phyloP scores from a whole-genome alignment of 64 coral and sea anemone genomes.

The Stylophora pistillata region DNA sequence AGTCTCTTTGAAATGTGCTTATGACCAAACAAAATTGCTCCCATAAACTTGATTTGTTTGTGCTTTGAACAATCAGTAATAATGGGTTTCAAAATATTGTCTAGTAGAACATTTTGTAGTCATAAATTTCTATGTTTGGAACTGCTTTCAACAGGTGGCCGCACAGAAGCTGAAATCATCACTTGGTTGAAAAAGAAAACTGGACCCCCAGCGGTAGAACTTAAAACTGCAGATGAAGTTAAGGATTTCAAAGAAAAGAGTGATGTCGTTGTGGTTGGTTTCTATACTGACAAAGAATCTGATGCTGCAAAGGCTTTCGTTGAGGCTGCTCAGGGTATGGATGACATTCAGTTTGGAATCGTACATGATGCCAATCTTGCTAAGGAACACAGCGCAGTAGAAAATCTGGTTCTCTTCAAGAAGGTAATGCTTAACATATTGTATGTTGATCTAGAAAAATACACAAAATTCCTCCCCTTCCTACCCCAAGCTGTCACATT shows the following conservation, averaged over 20 bases:
- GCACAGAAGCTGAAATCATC: conserved; percentile 78
- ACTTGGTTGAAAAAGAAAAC: conserved; percentile 95
- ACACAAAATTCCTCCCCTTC: neutral
- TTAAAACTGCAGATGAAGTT: conserved; percentile 81
- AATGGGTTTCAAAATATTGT: no score
- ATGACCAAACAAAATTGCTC: no score
- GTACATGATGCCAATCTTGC: conserved; percentile 83
- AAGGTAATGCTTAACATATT: conserved; percentile 43
- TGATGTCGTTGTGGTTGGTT: conserved; percentile 86
- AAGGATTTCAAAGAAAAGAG: conserved; percentile 80
- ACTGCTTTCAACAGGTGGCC: conserved; percentile 64
- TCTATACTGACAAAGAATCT: conserved; percentile 88
- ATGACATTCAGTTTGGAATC: conserved; percentile 93
- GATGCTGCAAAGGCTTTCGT: conserved; percentile 82
- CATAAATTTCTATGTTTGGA: no score
- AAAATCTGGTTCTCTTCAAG: conserved; percentile 91
- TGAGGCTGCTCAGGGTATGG: conserved; percentile 81
- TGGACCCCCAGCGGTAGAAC: conserved; percentile 89
- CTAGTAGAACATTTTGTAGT: no score
- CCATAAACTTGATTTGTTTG: no score
- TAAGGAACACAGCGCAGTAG: conserved; percentile 78
- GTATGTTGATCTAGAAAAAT: neutral
- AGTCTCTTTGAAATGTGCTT: no score
- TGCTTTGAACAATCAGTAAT: neutral
- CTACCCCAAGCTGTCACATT: neutral